phyloP scores from a whole-genome alignment of 2,113 vertebrate species.

The Brachyhypopomus gauderio region DNA sequence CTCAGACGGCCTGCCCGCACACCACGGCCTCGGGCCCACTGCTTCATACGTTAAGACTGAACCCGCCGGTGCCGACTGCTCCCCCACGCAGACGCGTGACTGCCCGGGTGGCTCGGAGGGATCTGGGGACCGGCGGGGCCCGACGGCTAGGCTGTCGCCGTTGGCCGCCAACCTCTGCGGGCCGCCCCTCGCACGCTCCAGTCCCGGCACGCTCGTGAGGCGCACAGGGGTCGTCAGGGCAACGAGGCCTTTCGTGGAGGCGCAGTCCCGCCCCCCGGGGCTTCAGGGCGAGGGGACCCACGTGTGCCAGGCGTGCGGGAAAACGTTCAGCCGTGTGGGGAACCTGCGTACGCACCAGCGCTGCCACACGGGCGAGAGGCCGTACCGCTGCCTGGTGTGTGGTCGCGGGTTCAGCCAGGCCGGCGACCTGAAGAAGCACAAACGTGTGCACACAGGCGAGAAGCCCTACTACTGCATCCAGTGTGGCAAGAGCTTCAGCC shows the following conservation, averaged over 20 bases:
- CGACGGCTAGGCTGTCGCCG: not conserved
- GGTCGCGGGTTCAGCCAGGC: constrained; percentile 73
- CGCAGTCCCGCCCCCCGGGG: constrained; percentile 27
- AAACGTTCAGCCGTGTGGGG: constrained; percentile 69
- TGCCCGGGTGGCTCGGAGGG: constrained; percentile 11
- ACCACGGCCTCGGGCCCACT: not conserved
- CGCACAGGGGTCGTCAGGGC: constrained; percentile 51
- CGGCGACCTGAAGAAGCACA: constrained; percentile 76
- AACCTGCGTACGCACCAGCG: constrained; percentile 74
- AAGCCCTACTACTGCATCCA: constrained; percentile 74
- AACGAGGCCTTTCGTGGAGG: constrained; percentile 33
- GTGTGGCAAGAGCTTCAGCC: constrained; percentile 77
- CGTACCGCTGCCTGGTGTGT: constrained; percentile 71
- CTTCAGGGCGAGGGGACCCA: constrained; percentile 55
- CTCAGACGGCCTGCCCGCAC: not conserved
- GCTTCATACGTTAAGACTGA: constrained; percentile 46
- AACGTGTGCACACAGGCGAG: constrained; percentile 75
- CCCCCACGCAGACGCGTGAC: not conserved
- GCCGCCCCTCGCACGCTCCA: constrained; percentile 48
- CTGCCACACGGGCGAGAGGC: constrained; percentile 76
- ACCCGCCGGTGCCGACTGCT: constrained; percentile 22
- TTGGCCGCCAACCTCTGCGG: not conserved
- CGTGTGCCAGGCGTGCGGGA: constrained; percentile 69
- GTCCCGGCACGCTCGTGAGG: constrained; percentile 22
- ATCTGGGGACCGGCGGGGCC: not conserved